A percentile compares a stretch with the other conserved stretches of the same genome.
phyloP scores from a whole-genome alignment of 2,888 invertebrate genomes.

The Cheilosia pagana region DNA sequence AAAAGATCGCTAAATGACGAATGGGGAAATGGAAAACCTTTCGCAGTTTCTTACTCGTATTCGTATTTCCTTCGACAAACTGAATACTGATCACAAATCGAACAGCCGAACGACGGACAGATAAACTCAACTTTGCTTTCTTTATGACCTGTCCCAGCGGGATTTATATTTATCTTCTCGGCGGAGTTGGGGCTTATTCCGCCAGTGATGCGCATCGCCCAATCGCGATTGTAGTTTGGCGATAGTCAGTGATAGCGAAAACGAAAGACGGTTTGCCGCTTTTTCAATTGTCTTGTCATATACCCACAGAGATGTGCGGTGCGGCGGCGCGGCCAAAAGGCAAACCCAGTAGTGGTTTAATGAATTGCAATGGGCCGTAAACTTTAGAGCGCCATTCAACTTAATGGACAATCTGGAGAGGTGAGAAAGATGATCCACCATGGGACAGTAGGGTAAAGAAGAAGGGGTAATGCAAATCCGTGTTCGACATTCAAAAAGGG shows the following conservation, averaged over 20 bases:
- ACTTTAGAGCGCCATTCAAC: constrained; percentile 49
- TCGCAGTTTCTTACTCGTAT: constrained; percentile 7
- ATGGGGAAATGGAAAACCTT: constrained; percentile 39
- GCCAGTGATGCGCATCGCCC: constrained; percentile 31
- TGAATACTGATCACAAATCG: constrained; percentile 1
- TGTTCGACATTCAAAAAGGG: no score
- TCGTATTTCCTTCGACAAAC: background rate
- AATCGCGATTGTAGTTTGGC: constrained; percentile 24
- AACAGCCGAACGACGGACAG: constrained; percentile 12
- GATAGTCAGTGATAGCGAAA: constrained; percentile 50
- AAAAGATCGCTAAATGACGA: constrained; percentile 36
- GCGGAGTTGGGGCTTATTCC: constrained; percentile 7
- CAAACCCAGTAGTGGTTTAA: constrained; percentile 63
- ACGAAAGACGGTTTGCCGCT: constrained; percentile 31
- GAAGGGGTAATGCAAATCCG: no score
- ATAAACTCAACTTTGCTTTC: constrained; percentile 54
- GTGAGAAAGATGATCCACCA: constrained; percentile 38
- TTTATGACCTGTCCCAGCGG: constrained; percentile 47
- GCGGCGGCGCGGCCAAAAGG: constrained; percentile 10
- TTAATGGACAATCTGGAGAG: constrained; percentile 45
- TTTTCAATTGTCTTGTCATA: constrained; percentile 68
- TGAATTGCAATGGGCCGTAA: constrained; percentile 65
- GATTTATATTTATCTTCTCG: constrained; percentile 44
- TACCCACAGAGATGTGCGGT: constrained; percentile 14
- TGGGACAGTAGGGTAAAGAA: constrained; percentile 10